Evolutionary conservation across 2,888 invertebrate species (phyloP).

Genomic region (Stegana nigrithorax): DNA sequence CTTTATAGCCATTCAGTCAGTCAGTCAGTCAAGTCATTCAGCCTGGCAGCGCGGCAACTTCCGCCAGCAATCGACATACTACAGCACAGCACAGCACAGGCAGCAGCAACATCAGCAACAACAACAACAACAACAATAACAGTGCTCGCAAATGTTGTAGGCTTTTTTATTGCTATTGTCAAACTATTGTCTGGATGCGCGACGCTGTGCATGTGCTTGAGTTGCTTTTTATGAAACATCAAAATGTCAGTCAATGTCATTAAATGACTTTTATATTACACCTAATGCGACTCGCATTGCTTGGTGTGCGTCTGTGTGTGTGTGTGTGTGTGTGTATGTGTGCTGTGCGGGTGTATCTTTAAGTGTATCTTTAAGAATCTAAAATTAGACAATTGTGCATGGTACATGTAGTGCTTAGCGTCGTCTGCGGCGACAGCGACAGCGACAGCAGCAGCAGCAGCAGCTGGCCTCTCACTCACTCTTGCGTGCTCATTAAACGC

Average conservation of each 20-base stretch:
- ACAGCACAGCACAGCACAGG: not conserved
- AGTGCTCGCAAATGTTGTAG: slow-evolving; percentile 40
- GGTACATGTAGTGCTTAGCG: not conserved
- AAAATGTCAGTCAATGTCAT: slow-evolving; percentile 64
- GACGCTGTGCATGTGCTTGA: slow-evolving; percentile 49
- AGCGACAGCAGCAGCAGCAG: not conserved
- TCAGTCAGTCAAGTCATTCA: slow-evolving; percentile 12
- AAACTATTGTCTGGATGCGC: slow-evolving; percentile 48
- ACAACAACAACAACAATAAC: not conserved
- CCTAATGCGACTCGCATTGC: slow-evolving; percentile 52
- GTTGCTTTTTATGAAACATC: slow-evolving; percentile 64
- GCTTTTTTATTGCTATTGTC: slow-evolving; percentile 60
- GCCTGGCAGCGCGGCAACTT: slow-evolving; percentile 10
- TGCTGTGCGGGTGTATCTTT: slow-evolving; percentile 3
- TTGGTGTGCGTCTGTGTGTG: not conserved
- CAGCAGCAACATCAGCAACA: not conserved
- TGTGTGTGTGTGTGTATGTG: slow-evolving; percentile 1
- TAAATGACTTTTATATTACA: slow-evolving; percentile 64
- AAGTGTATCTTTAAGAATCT: slow-evolving; percentile 62
- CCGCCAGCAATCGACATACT: not conserved
- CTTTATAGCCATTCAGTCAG: no score
- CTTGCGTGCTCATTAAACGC: slow-evolving; percentile 14
- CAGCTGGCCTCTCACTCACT: slow-evolving; percentile 22
- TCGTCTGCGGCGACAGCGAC: slow-evolving; percentile 12
- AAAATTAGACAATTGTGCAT: slow-evolving; percentile 56